phyloP scores from a whole-genome alignment of 2,113 vertebrate species.

The Halcyon malimbica region DNA sequence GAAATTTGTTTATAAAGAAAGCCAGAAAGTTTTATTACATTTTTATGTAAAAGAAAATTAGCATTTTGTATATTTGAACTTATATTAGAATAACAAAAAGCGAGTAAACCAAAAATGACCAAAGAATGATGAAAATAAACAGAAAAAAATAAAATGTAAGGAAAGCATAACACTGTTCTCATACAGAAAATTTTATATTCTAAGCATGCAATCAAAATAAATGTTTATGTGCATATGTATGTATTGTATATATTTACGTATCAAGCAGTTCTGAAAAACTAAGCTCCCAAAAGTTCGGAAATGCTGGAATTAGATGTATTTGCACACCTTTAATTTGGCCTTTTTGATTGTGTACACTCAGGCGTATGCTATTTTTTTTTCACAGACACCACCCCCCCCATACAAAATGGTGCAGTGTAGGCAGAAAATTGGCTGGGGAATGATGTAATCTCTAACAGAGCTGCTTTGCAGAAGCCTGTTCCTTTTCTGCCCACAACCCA shows the following conservation, averaged over 20 bases:
- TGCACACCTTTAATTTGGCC: background rate
- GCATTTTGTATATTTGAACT: constrained; percentile 32
- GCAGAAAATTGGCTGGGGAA: constrained; percentile 37
- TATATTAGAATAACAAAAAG: constrained; percentile 19
- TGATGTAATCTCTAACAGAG: constrained; percentile 34
- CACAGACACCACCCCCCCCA: background rate
- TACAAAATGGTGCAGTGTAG: constrained; percentile 46
- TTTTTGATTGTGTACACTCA: background rate
- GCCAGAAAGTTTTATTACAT: constrained; percentile 48
- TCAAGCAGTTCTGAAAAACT: background rate
- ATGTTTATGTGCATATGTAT: background rate
- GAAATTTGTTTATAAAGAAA: constrained; percentile 63
- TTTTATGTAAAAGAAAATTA: constrained; percentile 62
- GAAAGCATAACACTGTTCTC: background rate
- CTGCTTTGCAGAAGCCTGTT: constrained; percentile 37
- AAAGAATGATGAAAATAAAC: background rate
- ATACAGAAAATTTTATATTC: background rate
- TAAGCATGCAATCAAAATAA: background rate
- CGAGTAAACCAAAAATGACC: constrained; percentile 40
- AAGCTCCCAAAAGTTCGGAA: background rate
- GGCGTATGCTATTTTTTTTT: background rate
- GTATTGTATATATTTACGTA: background rate
- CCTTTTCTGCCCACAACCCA: constrained; percentile 10
- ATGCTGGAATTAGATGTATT: background rate
- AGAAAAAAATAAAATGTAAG: background rate